Evolutionary conservation across 2,113 vertebrate species (phyloP), one percentile per base, ranked within the genome.

Genomic region (Cyprinodon tularosa): DNA sequence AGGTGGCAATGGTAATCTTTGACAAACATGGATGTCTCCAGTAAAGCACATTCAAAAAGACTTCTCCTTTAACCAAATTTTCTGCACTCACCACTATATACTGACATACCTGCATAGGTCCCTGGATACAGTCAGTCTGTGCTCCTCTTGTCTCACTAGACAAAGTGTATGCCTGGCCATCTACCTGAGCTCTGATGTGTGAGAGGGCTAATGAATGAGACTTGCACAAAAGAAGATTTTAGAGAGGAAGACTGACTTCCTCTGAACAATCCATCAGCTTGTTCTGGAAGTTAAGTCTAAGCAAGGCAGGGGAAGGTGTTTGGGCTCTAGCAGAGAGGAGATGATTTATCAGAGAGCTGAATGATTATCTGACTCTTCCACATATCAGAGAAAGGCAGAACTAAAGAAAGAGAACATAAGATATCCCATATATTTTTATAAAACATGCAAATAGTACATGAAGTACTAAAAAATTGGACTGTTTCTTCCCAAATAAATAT

Each of bases 301-400:
- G 84, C 89, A 77, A 86, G 89, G 87, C 86, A 88, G 84, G 85
- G 84, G 83, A 84, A 85, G 90, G 81, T 89, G 88, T 86, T 88
- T 87, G 85, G 83, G 85, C 83, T 84, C 70, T 74, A 87, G 88
- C 81, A 77, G 78, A 86, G 77, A 57, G 65, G 84, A 83, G 85
- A 81, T 88, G 86, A 93, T 92, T 90, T 91, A 92, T 91, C 88
- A 86, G 70, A 29, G 74, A 82, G 77, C 69, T 91, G 90, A 91
- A 74, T 84, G 83, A 92, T 92, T 91, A 91, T 79, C 29, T n/a
- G 63, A 68, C 81, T 72, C 70, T 69, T 69, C 79, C 48, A 64
- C 83, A 77, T 47, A 68, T 72, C 81, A 83, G 72, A 83, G 78
- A 84, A 37, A 15, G 72, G 66, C 82, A 84, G 71, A 72, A 82